These are phyloP conservation scores for Patiria miniata DNA, from an alignment of 35 echinoderm and acorn worm genomes.

Conservation along the genomic window DNA sequence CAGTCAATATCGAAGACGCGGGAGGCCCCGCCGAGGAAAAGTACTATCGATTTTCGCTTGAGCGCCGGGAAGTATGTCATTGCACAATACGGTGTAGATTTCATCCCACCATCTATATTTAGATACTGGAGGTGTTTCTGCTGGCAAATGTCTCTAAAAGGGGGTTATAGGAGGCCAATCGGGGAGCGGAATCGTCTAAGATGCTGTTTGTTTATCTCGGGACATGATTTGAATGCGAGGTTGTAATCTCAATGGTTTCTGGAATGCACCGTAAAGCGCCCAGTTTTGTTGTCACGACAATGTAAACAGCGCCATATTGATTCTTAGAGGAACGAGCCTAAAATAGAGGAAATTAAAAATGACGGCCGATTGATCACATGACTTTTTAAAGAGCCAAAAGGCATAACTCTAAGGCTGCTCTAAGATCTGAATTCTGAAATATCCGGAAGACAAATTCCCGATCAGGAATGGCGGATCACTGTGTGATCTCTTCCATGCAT, in stretches of 20 bases:
- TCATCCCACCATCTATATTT: constrained; percentile 7
- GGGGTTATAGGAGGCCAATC: constrained; percentile 1
- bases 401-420: too few relatives aligned
- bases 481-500: not conserved
- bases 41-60: constrained; percentile 22
- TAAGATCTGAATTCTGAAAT: too few relatives aligned
- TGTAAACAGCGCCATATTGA: too few relatives aligned
- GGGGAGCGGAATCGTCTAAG: not conserved
- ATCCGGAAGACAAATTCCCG: too few relatives aligned
- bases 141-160: not conserved
- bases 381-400: too few relatives aligned
- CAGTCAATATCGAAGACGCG: constrained; percentile 3
- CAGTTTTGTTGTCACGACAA: too few relatives aligned
- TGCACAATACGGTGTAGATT: constrained; percentile 17
- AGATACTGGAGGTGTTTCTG: constrained; percentile 21
- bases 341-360: too few relatives aligned
- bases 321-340: too few relatives aligned
- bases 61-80: constrained; percentile 9
- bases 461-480: too few relatives aligned
- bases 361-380: too few relatives aligned
- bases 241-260: too few relatives aligned
- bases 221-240: not conserved
- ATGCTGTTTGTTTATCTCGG: not conserved
- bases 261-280: too few relatives aligned
- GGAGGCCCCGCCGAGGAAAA: not conserved